Percentiles rank a stretch among this genome's conserved stretches.
phyloP scores from a whole-genome alignment of 2,113 vertebrate genomes.

The Tachysurus vachellii region DNA sequence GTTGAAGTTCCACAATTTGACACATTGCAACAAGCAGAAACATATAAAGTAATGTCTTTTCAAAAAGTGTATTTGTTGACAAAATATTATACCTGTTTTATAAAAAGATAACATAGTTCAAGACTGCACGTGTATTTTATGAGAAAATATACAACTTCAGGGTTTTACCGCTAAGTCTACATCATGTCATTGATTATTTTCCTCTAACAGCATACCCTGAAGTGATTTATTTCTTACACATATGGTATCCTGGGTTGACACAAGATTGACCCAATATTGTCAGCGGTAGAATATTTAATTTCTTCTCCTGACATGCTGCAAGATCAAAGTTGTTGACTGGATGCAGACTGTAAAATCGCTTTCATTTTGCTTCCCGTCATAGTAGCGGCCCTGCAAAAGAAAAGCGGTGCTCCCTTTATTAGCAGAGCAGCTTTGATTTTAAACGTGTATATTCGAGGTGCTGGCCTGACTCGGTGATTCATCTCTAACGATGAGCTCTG shows the following conservation, averaged over 20 bases:
- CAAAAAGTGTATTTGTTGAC: background rate
- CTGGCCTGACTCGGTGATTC: slow-evolving; percentile 41
- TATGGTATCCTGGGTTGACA: too few species aligned
- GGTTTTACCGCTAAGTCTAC: background rate
- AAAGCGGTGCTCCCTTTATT: background rate
- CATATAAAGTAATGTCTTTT: too few species aligned
- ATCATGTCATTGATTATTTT: background rate
- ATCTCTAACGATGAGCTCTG: slow-evolving; percentile 20
- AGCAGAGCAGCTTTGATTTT: slow-evolving; percentile 27
- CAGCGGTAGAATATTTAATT: background rate
- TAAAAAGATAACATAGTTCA: background rate
- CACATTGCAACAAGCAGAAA: background rate
- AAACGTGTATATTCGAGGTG: background rate
- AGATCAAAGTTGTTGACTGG: background rate
- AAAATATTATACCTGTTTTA: background rate
- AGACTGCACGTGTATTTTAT: background rate
- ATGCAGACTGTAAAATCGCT: slow-evolving; percentile 3
- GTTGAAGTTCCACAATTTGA: background rate
- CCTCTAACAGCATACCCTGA: background rate
- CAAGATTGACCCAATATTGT: background rate
- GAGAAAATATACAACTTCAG: background rate
- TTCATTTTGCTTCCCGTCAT: slow-evolving; percentile 1
- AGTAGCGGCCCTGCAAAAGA: background rate
- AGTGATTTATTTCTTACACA: background rate
- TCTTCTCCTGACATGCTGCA: background rate